Conservation (phyloP, 1,140 invertebrate species). For the Agrypnia vestita region DNA sequence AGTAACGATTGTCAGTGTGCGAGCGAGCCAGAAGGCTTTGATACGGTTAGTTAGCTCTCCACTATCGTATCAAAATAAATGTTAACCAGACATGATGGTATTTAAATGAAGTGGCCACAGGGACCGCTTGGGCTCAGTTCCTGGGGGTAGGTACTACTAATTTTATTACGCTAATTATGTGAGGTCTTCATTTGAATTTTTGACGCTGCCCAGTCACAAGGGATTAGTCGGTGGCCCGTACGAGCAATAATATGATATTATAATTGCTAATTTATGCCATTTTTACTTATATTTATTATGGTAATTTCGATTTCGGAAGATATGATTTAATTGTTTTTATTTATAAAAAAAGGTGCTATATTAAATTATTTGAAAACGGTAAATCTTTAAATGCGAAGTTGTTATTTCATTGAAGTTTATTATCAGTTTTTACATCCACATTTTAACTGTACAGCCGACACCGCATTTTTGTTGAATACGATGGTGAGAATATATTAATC, state of each 20-base stretch:
- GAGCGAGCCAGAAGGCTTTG: conserved; percentile 27
- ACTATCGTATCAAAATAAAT: conserved; percentile 45
- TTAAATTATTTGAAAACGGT: conserved; percentile 1
- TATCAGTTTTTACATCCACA: too few relatives aligned
- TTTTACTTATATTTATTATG: conserved; percentile 33
- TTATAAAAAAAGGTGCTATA: conserved; percentile 5
- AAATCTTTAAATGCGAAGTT: too few relatives aligned
- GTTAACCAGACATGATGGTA: conserved; percentile 47
- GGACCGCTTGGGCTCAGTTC: too few relatives aligned
- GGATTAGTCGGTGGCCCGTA: conserved; percentile 24
- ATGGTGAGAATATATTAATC: too few relatives aligned
- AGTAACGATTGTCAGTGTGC: neutral
- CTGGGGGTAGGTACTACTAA: too few relatives aligned
- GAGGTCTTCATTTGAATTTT: conserved; percentile 48
- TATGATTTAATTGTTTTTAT: conserved; percentile 33
- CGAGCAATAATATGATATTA: neutral
- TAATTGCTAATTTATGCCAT: conserved; percentile 42
- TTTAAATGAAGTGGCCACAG: conserved; percentile 38
- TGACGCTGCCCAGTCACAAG: conserved; percentile 30
- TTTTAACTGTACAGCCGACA: too few relatives aligned
- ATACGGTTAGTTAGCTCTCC: conserved; percentile 45
- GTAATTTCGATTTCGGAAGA: conserved; percentile 19
- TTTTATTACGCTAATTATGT: conserved; percentile 47
- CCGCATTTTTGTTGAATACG: too few relatives aligned
- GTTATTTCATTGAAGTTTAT: too few relatives aligned